Evolutionary conservation across 1,140 invertebrate genomes (phyloP).

Genomic region (Hermetia illucens): DNA sequence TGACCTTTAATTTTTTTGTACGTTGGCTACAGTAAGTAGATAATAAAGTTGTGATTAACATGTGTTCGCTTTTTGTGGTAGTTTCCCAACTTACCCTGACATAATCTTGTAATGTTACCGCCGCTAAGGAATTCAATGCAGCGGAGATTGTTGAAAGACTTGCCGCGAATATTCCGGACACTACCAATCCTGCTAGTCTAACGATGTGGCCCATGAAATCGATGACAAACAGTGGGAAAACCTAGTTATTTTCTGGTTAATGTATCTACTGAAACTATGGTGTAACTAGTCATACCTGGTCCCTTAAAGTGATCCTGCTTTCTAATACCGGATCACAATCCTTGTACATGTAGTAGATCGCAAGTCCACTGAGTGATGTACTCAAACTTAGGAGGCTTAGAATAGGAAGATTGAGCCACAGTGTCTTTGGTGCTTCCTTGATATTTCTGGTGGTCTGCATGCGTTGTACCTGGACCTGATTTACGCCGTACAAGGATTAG

Average conservation of each 20-base stretch:
- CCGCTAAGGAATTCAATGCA: slow-evolving; percentile 65
- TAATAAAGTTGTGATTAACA: no score
- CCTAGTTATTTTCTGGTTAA: no score
- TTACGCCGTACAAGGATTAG: slow-evolving; percentile 63
- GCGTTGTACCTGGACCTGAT: slow-evolving; percentile 77
- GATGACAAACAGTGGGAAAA: slow-evolving; percentile 67
- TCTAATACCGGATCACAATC: slow-evolving; percentile 56
- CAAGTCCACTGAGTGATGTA: slow-evolving; percentile 62
- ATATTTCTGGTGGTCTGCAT: slow-evolving; percentile 60
- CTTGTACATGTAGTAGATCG: slow-evolving; percentile 61
- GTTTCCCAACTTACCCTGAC: slow-evolving; percentile 41
- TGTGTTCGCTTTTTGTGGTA: no score
- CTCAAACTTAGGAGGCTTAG: slow-evolving; percentile 47
- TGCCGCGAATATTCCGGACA: slow-evolving; percentile 71
- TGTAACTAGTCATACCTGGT: slow-evolving; percentile 30
- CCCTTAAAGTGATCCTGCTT: slow-evolving; percentile 35
- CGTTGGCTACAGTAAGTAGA: slow-evolving; percentile 24
- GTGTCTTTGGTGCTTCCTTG: slow-evolving; percentile 42
- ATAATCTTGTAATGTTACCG: slow-evolving; percentile 74
- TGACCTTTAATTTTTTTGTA: slow-evolving; percentile 17
- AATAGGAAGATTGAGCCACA: slow-evolving; percentile 59
- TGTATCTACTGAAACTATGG: no score
- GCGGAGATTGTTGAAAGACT: slow-evolving; percentile 75
- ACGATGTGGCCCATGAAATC: slow-evolving; percentile 50
- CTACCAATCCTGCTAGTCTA: slow-evolving; percentile 68